phyloP scores from a whole-genome alignment of 2,113 vertebrate genomes.

The Colinus virginianus region DNA sequence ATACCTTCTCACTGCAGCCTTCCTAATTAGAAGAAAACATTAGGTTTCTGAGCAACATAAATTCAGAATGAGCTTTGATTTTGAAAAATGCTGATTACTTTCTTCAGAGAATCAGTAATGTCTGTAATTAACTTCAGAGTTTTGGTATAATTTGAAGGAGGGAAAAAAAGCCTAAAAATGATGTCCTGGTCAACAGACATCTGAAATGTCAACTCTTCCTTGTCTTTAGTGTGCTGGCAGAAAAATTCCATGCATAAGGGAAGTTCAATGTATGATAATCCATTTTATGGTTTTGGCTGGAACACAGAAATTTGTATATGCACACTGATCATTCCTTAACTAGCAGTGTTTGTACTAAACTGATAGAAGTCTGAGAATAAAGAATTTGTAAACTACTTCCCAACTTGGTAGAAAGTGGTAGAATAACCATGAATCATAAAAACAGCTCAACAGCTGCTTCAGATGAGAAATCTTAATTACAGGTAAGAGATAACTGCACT shows the following conservation, averaged over 20 bases:
- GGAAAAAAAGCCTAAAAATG: neutral
- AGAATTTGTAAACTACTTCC: neutral
- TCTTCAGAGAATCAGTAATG: neutral
- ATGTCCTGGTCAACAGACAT: neutral
- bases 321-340: slow-evolving; percentile 10
- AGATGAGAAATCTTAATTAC: slow-evolving; percentile 35
- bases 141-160: neutral
- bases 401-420: slow-evolving; percentile 14
- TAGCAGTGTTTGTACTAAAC: neutral
- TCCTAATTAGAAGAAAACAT: neutral
- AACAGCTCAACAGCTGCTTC: slow-evolving; percentile 37
- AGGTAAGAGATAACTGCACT: slow-evolving; percentile 39
- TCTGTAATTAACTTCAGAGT: neutral
- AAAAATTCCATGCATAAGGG: neutral
- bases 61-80: neutral
- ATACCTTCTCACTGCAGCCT: neutral
- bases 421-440: neutral
- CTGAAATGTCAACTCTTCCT: neutral
- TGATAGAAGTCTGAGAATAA: slow-evolving; percentile 26
- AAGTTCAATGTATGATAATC: neutral
- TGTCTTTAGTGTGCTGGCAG: neutral
- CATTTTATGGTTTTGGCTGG: slow-evolving; percentile 34
- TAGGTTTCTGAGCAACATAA: neutral
- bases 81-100: neutral
- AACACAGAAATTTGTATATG: neutral